These are phyloP conservation scores for Diplodus sargus DNA, from an alignment of 2,797 vertebrate genomes.

Conservation along the genomic window DNA sequence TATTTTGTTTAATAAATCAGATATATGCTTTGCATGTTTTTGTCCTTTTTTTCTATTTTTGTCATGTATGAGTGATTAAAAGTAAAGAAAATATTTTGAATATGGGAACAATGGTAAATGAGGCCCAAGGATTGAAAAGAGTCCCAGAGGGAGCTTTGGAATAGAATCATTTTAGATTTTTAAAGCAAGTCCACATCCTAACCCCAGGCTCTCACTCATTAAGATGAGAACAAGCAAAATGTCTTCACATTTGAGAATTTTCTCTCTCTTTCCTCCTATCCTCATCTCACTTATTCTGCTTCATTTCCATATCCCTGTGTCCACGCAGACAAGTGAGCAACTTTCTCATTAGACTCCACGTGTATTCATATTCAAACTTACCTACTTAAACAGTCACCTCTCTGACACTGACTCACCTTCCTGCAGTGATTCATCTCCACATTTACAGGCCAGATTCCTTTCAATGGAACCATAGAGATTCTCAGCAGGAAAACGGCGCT, in stretches of 20 bases:
- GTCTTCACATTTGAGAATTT: constrained; percentile 18
- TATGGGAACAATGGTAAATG: neutral
- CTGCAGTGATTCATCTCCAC: constrained; percentile 39
- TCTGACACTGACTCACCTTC: constrained; percentile 21
- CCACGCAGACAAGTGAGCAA: constrained; percentile 8
- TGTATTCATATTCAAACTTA: constrained; percentile 50
- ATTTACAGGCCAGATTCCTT: constrained; percentile 46
- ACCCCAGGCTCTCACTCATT: constrained; percentile 7
- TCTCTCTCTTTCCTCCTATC: neutral
- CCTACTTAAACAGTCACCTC: constrained; percentile 44
- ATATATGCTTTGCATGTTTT: neutral
- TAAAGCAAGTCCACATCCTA: constrained; percentile 2
- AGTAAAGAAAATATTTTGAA: neutral
- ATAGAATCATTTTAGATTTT: constrained; percentile 10
- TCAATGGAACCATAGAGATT: constrained; percentile 47
- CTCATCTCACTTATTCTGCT: constrained; percentile 13
- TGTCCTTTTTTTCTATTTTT: neutral
- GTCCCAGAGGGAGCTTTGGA: neutral
- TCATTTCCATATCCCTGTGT: constrained; percentile 35
- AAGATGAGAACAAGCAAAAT: constrained; percentile 19
- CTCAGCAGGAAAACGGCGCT: constrained; percentile 56
- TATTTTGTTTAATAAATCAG: neutral
- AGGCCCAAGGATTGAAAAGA: neutral
- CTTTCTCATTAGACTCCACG: constrained; percentile 38
- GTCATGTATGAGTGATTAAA: neutral